Percentiles rank a stretch among this genome's conserved stretches.
These are phyloP conservation scores for Andrena minutula DNA, from an alignment of 2,888 invertebrate genomes.

Conservation along the genomic window DNA sequence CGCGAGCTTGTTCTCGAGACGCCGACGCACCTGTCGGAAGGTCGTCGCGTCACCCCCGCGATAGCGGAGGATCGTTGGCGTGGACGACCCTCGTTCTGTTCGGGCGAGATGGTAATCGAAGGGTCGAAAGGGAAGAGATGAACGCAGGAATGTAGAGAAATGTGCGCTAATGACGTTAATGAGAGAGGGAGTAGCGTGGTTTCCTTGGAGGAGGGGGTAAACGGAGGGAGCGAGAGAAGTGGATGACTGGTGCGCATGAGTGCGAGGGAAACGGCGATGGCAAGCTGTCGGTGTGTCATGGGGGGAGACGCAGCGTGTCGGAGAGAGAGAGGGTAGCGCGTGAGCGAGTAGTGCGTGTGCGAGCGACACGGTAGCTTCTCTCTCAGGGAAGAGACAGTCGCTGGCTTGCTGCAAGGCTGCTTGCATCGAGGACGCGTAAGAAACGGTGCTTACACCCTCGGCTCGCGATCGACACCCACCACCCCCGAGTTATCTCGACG, in stretches of 20 bases:
- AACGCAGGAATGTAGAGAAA: not conserved
- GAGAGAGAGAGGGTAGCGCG: slow-evolving; percentile 47
- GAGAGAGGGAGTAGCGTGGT: not conserved
- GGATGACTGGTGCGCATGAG: slow-evolving; percentile 6
- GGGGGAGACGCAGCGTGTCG: slow-evolving; percentile 8
- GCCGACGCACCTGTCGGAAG: slow-evolving; percentile 38
- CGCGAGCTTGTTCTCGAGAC: not conserved
- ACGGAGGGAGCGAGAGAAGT: not conserved
- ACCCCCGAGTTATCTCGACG: not conserved
- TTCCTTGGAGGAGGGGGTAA: not conserved
- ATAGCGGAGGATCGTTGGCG: not conserved
- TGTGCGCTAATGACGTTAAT: no score
- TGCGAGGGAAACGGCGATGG: slow-evolving; percentile 9
- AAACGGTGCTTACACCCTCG: slow-evolving; percentile 44
- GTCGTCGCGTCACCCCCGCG: slow-evolving; percentile 21
- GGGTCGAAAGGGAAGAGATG: slow-evolving; percentile 28
- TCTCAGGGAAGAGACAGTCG: slow-evolving; percentile 77
- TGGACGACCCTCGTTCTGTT: slow-evolving; percentile 14
- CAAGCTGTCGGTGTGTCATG: slow-evolving; percentile 18
- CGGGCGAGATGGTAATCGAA: slow-evolving; percentile 39
- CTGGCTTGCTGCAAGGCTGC: slow-evolving; percentile 74
- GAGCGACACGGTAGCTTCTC: slow-evolving; percentile 73
- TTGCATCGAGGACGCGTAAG: slow-evolving; percentile 72
- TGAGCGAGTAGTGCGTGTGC: slow-evolving; percentile 62
- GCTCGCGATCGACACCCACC: not conserved